Base-by-base conservation (phyloP, 1,140 invertebrate species). In the Lepidotrigona ventralis region DNA sequence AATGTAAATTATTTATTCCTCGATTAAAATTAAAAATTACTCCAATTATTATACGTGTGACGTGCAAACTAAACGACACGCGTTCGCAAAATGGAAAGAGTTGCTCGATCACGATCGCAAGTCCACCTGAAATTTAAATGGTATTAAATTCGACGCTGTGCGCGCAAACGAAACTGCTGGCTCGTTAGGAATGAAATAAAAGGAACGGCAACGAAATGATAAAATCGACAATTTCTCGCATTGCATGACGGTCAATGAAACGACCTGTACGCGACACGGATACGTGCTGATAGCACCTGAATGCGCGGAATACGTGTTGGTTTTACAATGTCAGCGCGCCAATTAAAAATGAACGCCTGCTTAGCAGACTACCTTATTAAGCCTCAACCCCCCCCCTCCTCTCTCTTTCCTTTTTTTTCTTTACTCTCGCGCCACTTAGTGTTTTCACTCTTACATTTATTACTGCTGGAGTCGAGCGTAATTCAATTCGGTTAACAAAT, bases 341-440 rank as follows among this genome's bases (percentile, higher is more conserved):
- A 90, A 90, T 90, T 90, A 88, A 90, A 90, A 90, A 85, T 88
- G 88, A 89, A 85, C 81, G 84, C 83, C 70, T 90, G 81, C 81
- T 89, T 85, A 84, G 68, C 64, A 82, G 74, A 72, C 79, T 29
- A 85, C 74, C 88, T 90, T 90, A 84, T 84, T 84, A 80, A 88
- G 63, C 58, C 33, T 84, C 33, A 33, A 2, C 33, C 46, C 69
- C 54, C 26, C 26, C 8, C 17, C 6, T 17, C 6, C 15, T 15
- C 17, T 4, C 4, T 2, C 9, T 26, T 76, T n/a, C n/a, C n/a
- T n/a, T n/a, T n/a, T n/a, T 72, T 81, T 39, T 78, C n/a, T 71
- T 46, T 8, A 46, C 75, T 53, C 33, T 73, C 68, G 73, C 46
- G 66, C 15, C 19, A 63, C 74, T 63, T 72, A 33, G 53, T 26